Evolutionary conservation across 2,888 invertebrate species (phyloP), one percentile per base, ranked within the genome.

Genomic region (Macaria notata): DNA sequence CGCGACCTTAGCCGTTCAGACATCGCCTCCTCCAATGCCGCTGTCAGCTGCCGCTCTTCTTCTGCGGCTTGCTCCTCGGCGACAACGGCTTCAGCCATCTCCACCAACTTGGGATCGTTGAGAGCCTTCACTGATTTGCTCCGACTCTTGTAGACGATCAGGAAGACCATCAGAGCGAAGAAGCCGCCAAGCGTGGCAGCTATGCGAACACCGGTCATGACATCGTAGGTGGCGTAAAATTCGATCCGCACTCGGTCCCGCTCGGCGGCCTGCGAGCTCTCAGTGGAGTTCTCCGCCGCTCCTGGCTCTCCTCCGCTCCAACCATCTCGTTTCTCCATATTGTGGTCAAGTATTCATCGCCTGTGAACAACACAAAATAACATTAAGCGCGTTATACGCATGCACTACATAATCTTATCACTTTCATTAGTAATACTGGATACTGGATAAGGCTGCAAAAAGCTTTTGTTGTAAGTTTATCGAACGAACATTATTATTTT

Each of bases 201-300:
- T 86, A 98, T 98, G 67, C 97, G 94, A 65, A 98, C 94, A 68
- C 98, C 98, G 73, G 97, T 98, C 97, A 97, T 97, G 84, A 96
- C 96, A 93, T 98, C 97, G 89, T 98, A 98, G 41, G 97, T 96
- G 73, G 95, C 95, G 92, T 96, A 97, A 90, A 96, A 97, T 81
- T 96, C 96, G 73, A 94, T 93, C 76, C 95, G 95, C 73, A 94
- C 93, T 75, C 94, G 93, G 80, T 95, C 95, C 55, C 94, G 93
- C 72, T 94, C 94, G 70, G 91, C 88, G 71, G 80, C 79, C 65
- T 83, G 83, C 64, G 87, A 72, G 64, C 73, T 80, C 58, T 84
- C 82, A 50, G 88, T 89, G 62, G 80, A 77, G 78, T 88, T 89
- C 61, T 84, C 83, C 66, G 76, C 65, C 67, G 82, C 81, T 70